These are phyloP conservation scores for Odontesthes bonariensis DNA, from an alignment of 2,113 vertebrate species.

Conservation along the genomic window DNA sequence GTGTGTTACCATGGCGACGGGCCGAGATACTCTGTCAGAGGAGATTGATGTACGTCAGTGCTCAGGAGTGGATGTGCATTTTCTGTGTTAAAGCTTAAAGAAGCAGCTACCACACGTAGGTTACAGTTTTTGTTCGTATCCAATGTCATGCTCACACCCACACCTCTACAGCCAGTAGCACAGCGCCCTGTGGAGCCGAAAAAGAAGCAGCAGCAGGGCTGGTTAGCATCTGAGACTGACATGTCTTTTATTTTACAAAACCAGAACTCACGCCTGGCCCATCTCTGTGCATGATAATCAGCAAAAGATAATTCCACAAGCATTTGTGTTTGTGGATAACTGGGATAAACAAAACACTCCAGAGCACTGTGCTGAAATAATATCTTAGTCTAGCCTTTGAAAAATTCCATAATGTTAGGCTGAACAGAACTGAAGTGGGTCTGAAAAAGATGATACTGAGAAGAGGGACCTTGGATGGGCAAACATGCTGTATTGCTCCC, in stretches of 20 bases:
- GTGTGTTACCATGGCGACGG: slow-evolving; percentile 78
- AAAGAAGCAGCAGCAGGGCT: slow-evolving; percentile 41
- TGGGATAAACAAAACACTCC: slow-evolving; percentile 7
- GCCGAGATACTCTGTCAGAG: slow-evolving; percentile 62
- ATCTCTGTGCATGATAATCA: not conserved
- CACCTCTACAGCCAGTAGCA: slow-evolving; percentile 32
- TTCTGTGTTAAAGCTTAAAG: slow-evolving; percentile 45
- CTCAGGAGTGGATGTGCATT: slow-evolving; percentile 15
- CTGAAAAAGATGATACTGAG: slow-evolving; percentile 25
- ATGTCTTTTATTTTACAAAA: slow-evolving; percentile 19
- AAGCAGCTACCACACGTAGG: slow-evolving; percentile 64
- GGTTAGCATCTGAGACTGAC: slow-evolving; percentile 51
- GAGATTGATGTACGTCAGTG: slow-evolving; percentile 57
- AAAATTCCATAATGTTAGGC: not conserved
- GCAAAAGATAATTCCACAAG: not conserved
- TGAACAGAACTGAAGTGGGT: slow-evolving; percentile 5
- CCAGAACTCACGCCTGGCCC: not conserved
- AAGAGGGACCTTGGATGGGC: slow-evolving; percentile 23
- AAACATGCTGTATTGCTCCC: slow-evolving; percentile 17
- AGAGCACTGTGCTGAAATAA: not conserved
- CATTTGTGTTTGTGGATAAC: not conserved
- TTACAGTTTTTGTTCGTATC: slow-evolving; percentile 12
- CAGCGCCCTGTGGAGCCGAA: slow-evolving; percentile 19
- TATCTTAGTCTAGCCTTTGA: not conserved
- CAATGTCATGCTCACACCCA: slow-evolving; percentile 54